These are phyloP conservation scores for Cataglyphis livida DNA, from an alignment of 2,888 invertebrate species.

Conservation along the genomic window DNA sequence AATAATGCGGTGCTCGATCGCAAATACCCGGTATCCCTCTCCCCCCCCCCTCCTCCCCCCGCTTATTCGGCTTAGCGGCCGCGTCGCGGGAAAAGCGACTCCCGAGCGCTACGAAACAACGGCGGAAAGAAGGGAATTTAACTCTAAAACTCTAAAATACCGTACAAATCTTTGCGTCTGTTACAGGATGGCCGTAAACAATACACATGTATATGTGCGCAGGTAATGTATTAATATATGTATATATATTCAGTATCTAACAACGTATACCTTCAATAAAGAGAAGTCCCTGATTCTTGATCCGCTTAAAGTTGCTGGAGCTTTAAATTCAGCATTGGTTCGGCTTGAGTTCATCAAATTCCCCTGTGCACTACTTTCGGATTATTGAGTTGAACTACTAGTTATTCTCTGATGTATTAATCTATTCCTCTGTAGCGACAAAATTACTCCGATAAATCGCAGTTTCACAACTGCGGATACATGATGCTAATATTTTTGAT, in stretches of 20 bases:
- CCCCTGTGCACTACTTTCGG: background rate
- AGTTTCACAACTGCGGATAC: slow-evolving; percentile 5
- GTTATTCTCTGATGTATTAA: slow-evolving; percentile 33
- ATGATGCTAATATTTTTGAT: slow-evolving; percentile 21
- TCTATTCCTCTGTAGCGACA: slow-evolving; percentile 4
- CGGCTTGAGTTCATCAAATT: background rate
- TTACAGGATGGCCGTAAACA: background rate
- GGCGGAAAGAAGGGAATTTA: background rate
- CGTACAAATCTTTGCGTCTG: background rate
- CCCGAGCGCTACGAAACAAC: slow-evolving; percentile 10
- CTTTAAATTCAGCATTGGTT: slow-evolving; percentile 17
- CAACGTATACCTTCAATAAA: background rate
- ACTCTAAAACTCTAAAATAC: slow-evolving; percentile 7
- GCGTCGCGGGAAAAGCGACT: slow-evolving; percentile 38
- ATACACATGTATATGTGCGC: background rate
- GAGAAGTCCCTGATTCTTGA: background rate
- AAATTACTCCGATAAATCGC: slow-evolving; percentile 25
- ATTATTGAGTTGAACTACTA: slow-evolving; percentile 17
- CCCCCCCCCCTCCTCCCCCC: background rate
- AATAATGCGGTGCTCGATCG: slow-evolving; percentile 80
- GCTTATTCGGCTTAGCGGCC: slow-evolving; percentile 62
- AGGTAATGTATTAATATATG: background rate
- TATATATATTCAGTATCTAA: background rate
- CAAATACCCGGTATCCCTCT: slow-evolving; percentile 71
- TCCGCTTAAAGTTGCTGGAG: background rate